Evolutionary conservation across 2,888 invertebrate genomes (phyloP).

Genomic region (Nezara viridula): DNA sequence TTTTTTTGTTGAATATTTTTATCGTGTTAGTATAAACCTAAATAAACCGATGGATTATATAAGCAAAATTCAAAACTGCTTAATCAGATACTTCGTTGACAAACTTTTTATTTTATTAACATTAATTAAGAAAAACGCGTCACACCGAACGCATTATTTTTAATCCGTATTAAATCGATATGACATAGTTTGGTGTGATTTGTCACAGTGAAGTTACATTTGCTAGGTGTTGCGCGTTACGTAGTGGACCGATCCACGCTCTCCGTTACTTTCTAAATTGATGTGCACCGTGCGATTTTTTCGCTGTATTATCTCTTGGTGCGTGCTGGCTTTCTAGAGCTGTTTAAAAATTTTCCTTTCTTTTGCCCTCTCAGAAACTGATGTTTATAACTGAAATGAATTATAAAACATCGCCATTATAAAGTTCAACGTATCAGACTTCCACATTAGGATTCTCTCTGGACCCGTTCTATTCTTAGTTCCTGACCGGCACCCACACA

Average conservation of each 20-base stretch:
- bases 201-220: conserved; percentile 39
- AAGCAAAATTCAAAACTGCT: too few relatives aligned
- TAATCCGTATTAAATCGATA: neutral
- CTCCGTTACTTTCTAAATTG: neutral
- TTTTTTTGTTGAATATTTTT: too few relatives aligned
- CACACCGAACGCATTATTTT: too few relatives aligned
- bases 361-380: neutral
- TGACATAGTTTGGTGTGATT: neutral
- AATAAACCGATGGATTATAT: too few relatives aligned
- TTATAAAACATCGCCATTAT: neutral
- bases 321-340: neutral
- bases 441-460: conserved; percentile 2
- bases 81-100: too few relatives aligned
- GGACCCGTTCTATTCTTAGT: conserved; percentile 12
- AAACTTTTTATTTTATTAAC: neutral
- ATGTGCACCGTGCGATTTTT: conserved; percentile 9
- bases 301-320: neutral
- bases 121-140: neutral
- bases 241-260: neutral
- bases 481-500: conserved; percentile 16
- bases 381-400: neutral
- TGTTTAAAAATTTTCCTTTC: neutral
- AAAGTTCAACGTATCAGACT: neutral
- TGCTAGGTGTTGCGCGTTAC: neutral
- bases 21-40: too few relatives aligned